Percentiles rank a stretch among this genome's conserved stretches.
Conservation (phyloP, 2,888 invertebrate genomes). For the Rotaria macrura region DNA sequence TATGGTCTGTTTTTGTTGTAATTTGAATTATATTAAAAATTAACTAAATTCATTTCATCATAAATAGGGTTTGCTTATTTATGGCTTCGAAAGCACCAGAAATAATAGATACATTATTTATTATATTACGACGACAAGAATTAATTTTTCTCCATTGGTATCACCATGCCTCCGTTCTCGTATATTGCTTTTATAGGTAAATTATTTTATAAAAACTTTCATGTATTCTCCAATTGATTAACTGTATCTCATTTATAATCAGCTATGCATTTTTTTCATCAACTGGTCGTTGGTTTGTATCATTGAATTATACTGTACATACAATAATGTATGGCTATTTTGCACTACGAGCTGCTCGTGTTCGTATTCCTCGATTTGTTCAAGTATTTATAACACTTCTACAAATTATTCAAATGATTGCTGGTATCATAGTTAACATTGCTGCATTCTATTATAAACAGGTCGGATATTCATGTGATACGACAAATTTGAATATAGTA, state of each 20-base stretch:
- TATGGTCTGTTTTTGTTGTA: slow-evolving; percentile 37
- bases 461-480: slow-evolving; percentile 47
- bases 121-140: slow-evolving; percentile 74
- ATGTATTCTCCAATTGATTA: neutral
- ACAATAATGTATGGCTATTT: slow-evolving; percentile 54
- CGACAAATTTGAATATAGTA: slow-evolving; percentile 49
- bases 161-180: slow-evolving; percentile 83
- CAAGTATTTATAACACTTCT: slow-evolving; percentile 80
- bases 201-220: neutral
- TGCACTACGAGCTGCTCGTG: slow-evolving; percentile 48
- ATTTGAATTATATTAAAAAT: neutral
- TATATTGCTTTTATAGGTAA: slow-evolving; percentile 61
- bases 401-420: slow-evolving; percentile 82
- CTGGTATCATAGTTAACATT: slow-evolving; percentile 77
- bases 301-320: slow-evolving; percentile 54
- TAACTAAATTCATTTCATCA: neutral
- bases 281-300: slow-evolving; percentile 36
- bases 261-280: slow-evolving; percentile 53
- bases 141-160: slow-evolving; percentile 91
- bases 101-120: slow-evolving; percentile 74
- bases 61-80: slow-evolving; percentile 11
- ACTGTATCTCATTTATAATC: neutral
- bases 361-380: slow-evolving; percentile 57
- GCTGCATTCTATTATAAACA: slow-evolving; percentile 57
- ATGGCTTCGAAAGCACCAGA: slow-evolving; percentile 39